Evolutionary conservation across 2,113 vertebrate genomes (phyloP), one percentile per base, ranked within the genome.

Genomic region (Suricata suricatta): DNA sequence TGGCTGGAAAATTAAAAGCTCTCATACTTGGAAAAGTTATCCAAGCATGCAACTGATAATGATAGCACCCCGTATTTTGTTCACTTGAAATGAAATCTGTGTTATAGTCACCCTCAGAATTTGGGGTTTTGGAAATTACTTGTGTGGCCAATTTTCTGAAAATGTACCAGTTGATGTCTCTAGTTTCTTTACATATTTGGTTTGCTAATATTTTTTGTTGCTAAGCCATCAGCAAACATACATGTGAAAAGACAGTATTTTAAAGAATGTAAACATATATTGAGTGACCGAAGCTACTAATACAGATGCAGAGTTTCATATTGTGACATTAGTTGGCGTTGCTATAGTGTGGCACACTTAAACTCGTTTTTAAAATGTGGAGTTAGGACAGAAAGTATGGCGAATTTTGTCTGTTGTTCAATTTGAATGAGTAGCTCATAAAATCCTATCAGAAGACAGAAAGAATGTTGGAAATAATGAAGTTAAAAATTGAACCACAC

Each of bases 381-480:
- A 90, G 19, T 93, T 86, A 94, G 84, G 88, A 31, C 72, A 47
- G 38, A 2, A 94, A 95, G 50, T 63, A 23, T 80, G 31, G 52
- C 57, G 76, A 90, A 71, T 95, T 83, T 80, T 72, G 12, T 93
- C 41, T 82, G 64, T 25, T 71, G 35, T 85, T 96, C 79, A 52
- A 82, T 92, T 63, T 94, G 1, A 90, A 38, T 89, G 31, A 95
- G 92, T 77, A n/a, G 11, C 52, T 88, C 89, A 25, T 88, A 77
- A 47, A 77, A 71, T 85, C 17, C 82, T 64, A 31, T 74, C 93
- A 41, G 79, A 86, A 96, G 96, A 88, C 19, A 92, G 54, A 77
- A 95, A 92, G 93, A 60, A 66, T 94, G 31, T 90, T 88, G 63
- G 33, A 81, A 94, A 63, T 47, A 84, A 84, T 27, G 23, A 88